Percentiles rank a stretch among this genome's conserved stretches.
Conservation (phyloP, 1,140 invertebrate species). For the Bombus haemorrhoidalis region DNA sequence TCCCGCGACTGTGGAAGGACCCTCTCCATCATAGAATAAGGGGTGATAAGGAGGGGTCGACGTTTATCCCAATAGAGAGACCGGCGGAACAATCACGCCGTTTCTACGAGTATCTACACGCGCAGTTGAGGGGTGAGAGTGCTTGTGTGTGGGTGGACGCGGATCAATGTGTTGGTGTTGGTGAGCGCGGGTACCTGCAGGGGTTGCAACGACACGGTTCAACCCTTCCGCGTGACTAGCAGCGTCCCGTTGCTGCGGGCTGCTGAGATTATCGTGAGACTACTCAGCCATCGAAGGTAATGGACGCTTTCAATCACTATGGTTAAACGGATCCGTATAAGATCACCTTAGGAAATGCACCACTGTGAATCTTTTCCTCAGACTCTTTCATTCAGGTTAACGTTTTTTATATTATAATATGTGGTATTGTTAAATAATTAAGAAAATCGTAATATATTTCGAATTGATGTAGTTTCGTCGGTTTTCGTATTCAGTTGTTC, state of each 20-base stretch:
- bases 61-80: conserved; percentile 71
- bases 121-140: not conserved
- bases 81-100: conserved; percentile 66
- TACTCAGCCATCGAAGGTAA: conserved; percentile 15
- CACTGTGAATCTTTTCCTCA: too few relatives aligned
- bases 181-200: conserved; percentile 21
- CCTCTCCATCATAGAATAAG: conserved; percentile 66
- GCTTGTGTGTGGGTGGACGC: not conserved
- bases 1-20: conserved; percentile 59
- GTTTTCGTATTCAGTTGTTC: too few relatives aligned
- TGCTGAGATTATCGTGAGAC: conserved; percentile 48
- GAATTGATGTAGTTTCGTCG: too few relatives aligned
- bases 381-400: not conserved
- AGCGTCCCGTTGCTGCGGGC: conserved; percentile 37
- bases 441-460: too few relatives aligned
- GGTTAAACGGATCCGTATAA: not conserved
- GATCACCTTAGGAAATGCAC: not conserved
- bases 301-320: conserved; percentile 10
- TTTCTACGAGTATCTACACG: conserved; percentile 53
- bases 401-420: not conserved
- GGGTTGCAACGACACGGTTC: conserved; percentile 27
- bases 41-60: conserved; percentile 65
- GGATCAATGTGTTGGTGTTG: not conserved
- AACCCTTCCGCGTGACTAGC: conserved; percentile 54
- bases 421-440: too few relatives aligned